Evolutionary conservation across 2,888 invertebrate genomes (phyloP).

Genomic region (Meta bourneti): DNA sequence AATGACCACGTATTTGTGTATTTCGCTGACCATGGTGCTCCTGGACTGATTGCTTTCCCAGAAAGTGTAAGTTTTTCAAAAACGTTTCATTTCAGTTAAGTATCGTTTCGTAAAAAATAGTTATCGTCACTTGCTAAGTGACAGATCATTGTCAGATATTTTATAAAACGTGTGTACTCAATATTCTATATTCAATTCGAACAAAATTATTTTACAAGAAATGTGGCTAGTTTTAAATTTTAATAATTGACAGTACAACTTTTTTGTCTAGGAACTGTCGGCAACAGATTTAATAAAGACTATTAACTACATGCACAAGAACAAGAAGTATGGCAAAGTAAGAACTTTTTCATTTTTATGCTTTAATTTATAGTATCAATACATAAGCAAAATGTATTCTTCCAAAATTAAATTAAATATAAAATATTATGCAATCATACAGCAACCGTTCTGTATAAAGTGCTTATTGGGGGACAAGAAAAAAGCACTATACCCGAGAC

Average conservation of each 20-base stretch:
- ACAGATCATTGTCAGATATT: not conserved
- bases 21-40: constrained; percentile 85
- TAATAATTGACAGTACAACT: not conserved
- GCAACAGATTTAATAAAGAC: constrained; percentile 80
- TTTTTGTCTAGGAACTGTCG: constrained; percentile 79
- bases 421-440: too few relatives aligned
- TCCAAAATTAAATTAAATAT: too few relatives aligned
- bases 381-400: too few relatives aligned
- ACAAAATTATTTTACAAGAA: not conserved
- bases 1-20: constrained; percentile 84
- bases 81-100: constrained; percentile 78
- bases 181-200: not conserved
- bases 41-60: constrained; percentile 84
- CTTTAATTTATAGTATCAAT: too few relatives aligned
- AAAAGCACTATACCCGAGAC: too few relatives aligned
- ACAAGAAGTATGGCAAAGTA: constrained; percentile 82
- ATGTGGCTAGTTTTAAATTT: constrained; percentile 78
- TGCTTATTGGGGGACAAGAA: too few relatives aligned
- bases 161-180: not conserved
- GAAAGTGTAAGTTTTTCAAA: constrained; percentile 74
- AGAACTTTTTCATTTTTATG: constrained; percentile 31
- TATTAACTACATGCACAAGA: constrained; percentile 81
- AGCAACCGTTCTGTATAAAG: too few relatives aligned
- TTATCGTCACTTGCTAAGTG: not conserved
- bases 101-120: constrained; percentile 79